Evolutionary conservation across 1,140 invertebrate genomes (phyloP), one percentile per base, ranked within the genome.

Genomic region (Oryzaephilus surinamensis): DNA sequence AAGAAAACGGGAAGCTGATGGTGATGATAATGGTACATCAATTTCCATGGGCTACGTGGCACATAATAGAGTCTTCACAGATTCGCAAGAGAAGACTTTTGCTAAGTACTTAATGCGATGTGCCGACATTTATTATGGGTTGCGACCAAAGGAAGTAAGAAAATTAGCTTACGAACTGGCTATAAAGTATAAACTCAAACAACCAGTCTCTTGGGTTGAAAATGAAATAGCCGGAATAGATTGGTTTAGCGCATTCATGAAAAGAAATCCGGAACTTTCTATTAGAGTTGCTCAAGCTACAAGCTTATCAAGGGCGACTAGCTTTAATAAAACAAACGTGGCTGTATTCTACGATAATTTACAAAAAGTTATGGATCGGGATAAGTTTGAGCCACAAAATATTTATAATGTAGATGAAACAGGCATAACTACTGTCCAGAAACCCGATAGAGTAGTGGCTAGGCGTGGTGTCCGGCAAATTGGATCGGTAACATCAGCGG

Each of bases 381-480:
- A 31, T 38, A 18, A 51, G 26, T 45, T 52, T 49, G 6, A 20
- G 32, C 46, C 40, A 37, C 27, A 16, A 11, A 20, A 41, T 32
- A 59, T 67, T 18, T 66, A 56, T 33, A 23, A 33, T 14, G 26
- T 33, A 23, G 38, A 40, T 15, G 62, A 69, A 39, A 65, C 60
- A 3, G 59, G 58, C 8, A 46, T 61, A 14, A 65, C 63, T 3
- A 68, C 64, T 11, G 66, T 43, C 13, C 38, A 40, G 17, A 31
- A 21, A 26, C 29, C 38, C 14, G 6, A 5, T 12, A 55, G 49
- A 46, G 37, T 62, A 26, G 24, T 62, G 14, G 55, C 54, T 19
- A 20, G 6, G 12, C 56, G 44, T 50, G 58, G 60, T 14, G 21
- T 20, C 5, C 65, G 64, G 45, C 63, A 67, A 60, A 53, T 69